These are phyloP conservation scores for Clepsis dumicolana DNA, from an alignment of 2,888 invertebrate genomes.

Conservation along the genomic window DNA sequence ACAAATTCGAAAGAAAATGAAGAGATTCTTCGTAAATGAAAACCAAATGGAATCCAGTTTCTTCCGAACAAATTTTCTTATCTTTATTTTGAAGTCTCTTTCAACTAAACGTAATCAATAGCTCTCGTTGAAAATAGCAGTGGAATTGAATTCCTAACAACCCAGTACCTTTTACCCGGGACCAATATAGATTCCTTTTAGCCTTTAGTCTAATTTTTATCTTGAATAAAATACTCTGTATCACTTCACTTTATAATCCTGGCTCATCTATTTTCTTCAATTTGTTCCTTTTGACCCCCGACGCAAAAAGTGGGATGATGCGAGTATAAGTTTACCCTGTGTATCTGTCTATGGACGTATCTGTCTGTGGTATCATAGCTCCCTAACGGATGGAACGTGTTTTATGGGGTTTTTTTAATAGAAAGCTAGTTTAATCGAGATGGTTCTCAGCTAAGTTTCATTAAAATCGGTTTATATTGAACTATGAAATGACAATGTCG, in stretches of 20 bases:
- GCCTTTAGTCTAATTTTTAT: constrained; percentile 4
- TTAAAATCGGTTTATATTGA: too few species aligned
- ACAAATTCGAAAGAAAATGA: too few species aligned
- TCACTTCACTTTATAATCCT: background rate
- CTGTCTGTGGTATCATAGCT: too few species aligned
- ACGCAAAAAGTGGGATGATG: too few species aligned
- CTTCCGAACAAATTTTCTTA: background rate
- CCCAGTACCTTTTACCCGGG: background rate
- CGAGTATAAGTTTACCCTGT: too few species aligned
- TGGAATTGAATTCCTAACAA: background rate
- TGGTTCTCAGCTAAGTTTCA: too few species aligned
- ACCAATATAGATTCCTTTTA: constrained; percentile 6
- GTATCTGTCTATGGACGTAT: too few species aligned
- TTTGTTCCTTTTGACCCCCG: background rate
- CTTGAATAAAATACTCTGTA: background rate
- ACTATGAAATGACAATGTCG: too few species aligned
- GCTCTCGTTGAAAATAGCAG: background rate
- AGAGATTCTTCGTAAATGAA: too few species aligned
- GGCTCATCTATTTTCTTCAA: background rate
- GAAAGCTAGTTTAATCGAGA: too few species aligned
- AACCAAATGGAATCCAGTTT: background rate
- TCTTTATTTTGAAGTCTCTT: background rate
- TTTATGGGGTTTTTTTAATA: too few species aligned
- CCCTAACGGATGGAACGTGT: too few species aligned
- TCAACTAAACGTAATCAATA: constrained; percentile 3